Evolutionary conservation across 2,888 invertebrate species (phyloP).

Genomic region (Amphipyra berbera): DNA sequence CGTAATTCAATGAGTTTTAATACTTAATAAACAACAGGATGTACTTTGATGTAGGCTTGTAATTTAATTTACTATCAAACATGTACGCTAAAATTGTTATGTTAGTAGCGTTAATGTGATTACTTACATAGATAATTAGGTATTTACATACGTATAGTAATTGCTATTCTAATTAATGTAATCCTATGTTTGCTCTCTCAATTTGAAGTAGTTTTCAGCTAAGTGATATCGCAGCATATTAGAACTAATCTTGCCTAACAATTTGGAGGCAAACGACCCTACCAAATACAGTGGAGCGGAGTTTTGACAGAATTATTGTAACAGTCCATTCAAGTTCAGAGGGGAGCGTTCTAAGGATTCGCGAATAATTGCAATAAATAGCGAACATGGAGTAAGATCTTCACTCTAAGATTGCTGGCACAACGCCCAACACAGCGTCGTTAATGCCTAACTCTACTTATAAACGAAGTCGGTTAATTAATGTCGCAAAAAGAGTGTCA

Average conservation of each 20-base stretch:
- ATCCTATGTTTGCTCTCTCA: conserved; percentile 41
- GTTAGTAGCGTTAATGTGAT: conserved; percentile 35
- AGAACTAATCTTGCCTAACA: conserved; percentile 36
- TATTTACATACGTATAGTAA: conserved; percentile 39
- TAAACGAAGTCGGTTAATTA: conserved; percentile 66
- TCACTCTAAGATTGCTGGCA: conserved; percentile 68
- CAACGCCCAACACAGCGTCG: conserved; percentile 67
- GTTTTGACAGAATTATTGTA: conserved; percentile 54
- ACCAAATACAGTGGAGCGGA: conserved; percentile 20
- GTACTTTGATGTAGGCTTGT: conserved; percentile 15
- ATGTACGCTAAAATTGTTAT: conserved; percentile 37
- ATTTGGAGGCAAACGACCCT: conserved; percentile 35
- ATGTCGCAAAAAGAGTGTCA: conserved; percentile 60
- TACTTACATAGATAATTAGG: conserved; percentile 37
- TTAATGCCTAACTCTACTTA: conserved; percentile 71
- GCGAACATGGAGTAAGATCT: conserved; percentile 65
- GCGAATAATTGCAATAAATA: conserved; percentile 79
- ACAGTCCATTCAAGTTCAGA: conserved; percentile 64
- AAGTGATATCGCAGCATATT: conserved; percentile 36
- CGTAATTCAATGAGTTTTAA: conserved; percentile 20
- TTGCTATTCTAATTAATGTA: conserved; percentile 39
- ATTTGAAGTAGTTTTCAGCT: conserved; percentile 38
- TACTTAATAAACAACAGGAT: conserved; percentile 12
- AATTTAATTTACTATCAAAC: conserved; percentile 38
- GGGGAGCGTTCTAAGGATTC: conserved; percentile 65